Conservation (phyloP, 2,888 invertebrate genomes). For the Leucophenga montana region DNA sequence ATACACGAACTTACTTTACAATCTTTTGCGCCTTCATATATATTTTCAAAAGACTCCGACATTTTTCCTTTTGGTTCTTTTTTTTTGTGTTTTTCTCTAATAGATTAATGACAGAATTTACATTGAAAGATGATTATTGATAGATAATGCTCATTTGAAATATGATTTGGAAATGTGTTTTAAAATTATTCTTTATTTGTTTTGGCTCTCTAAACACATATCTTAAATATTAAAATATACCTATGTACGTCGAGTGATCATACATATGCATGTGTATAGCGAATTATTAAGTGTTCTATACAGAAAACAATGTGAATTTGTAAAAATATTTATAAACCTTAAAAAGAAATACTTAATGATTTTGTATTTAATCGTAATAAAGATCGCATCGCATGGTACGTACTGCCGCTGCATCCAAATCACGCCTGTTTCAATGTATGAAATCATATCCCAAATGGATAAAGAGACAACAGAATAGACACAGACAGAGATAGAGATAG, state of each 20-base stretch:
- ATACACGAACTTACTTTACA: not conserved
- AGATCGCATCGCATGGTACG: conserved; percentile 20
- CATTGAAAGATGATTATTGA: too few relatives aligned
- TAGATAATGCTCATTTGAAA: not conserved
- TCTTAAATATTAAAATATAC: conserved; percentile 11
- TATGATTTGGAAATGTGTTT: conserved; percentile 28
- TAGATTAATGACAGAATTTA: too few relatives aligned
- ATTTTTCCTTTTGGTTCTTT: conserved; percentile 34
- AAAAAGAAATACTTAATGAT: conserved; percentile 25
- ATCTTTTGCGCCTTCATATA: not conserved
- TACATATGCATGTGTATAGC: not conserved
- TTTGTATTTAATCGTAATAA: conserved; percentile 1
- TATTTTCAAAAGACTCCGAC: not conserved
- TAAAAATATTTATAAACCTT: not conserved
- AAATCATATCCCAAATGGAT: too few relatives aligned
- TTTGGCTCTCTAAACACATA: conserved; percentile 22
- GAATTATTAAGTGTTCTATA: conserved; percentile 7
- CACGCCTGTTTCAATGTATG: too few relatives aligned
- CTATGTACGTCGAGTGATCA: not conserved
- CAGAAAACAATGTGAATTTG: not conserved
- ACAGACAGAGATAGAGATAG: too few relatives aligned
- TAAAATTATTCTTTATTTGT: conserved; percentile 37
- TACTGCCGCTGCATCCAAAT: not conserved
- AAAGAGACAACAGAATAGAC: too few relatives aligned
- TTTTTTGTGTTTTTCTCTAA: conserved; percentile 20